Evolutionary conservation across 2,797 vertebrate species (phyloP).

Genomic region (Cuculus canorus): DNA sequence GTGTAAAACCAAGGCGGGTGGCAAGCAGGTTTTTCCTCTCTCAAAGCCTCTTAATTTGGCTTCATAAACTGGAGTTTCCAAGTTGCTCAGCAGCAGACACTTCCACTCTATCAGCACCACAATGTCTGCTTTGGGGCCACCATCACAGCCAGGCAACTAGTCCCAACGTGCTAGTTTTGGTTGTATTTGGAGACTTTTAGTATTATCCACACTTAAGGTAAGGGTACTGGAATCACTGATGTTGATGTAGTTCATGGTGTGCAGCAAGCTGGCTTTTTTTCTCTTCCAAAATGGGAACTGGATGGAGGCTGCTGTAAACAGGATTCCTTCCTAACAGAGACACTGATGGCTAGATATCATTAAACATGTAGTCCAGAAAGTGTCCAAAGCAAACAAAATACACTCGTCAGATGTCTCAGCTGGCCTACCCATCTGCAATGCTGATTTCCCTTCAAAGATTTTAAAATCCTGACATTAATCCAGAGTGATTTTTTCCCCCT

Average conservation of each 20-base stretch:
- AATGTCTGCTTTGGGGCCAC: background rate
- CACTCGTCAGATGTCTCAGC: background rate
- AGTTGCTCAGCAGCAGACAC: constrained; percentile 19
- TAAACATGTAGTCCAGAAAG: background rate
- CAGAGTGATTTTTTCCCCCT: background rate
- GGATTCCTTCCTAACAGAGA: background rate
- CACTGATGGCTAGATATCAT: background rate
- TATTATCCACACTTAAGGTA: background rate
- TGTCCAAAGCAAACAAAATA: constrained; percentile 6
- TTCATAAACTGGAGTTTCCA: constrained; percentile 20
- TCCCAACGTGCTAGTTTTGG: background rate
- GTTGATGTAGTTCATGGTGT: background rate
- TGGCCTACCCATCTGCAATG: background rate
- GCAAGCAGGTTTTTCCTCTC: constrained; percentile 29
- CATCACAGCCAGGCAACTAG: background rate
- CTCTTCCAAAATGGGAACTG: background rate
- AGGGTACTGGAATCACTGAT: background rate
- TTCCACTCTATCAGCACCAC: constrained; percentile 11
- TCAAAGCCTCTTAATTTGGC: constrained; percentile 53
- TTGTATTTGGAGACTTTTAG: background rate
- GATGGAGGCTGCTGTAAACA: background rate
- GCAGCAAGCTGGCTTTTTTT: background rate
- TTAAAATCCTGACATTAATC: constrained; percentile 34
- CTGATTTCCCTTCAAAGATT: background rate
- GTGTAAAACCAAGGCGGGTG: background rate